A percentile compares a stretch with the other conserved stretches of the same genome.
phyloP scores from a whole-genome alignment of 2,797 vertebrate genomes.

The Jordanella pulchra region DNA sequence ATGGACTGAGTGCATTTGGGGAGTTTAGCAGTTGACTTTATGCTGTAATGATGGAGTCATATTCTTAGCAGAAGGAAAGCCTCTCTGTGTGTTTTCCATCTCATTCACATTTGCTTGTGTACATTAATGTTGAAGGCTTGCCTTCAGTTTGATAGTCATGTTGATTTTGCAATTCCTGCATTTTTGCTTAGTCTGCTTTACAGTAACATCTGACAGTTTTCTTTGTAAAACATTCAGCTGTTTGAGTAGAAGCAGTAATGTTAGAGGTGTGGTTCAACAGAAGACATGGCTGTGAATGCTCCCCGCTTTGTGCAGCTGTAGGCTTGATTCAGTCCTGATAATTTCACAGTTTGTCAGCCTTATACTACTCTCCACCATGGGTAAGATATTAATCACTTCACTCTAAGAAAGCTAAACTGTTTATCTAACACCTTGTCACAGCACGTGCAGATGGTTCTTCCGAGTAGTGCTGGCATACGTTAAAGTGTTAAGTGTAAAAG shows the following conservation, averaged over 20 bases:
- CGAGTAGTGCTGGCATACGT: slow-evolving; percentile 10
- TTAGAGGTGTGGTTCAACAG: neutral
- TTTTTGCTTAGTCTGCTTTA: neutral
- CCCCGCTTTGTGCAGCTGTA: neutral
- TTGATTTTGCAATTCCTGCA: neutral
- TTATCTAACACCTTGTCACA: slow-evolving; percentile 36
- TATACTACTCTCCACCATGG: neutral
- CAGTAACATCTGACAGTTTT: neutral
- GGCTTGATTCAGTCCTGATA: neutral
- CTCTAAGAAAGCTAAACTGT: neutral
- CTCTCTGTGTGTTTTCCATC: neutral
- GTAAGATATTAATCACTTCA: neutral
- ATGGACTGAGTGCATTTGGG: neutral
- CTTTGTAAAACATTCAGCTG: neutral
- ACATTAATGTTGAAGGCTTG: neutral
- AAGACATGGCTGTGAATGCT: neutral
- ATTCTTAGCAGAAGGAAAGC: too few species aligned
- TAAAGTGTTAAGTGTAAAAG: slow-evolving; percentile 36
- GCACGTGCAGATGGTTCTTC: slow-evolving; percentile 10
- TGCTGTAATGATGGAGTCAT: neutral
- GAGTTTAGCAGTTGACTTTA: neutral
- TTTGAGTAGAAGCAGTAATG: neutral
- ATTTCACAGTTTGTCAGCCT: neutral
- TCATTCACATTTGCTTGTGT: neutral
- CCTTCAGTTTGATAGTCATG: too few species aligned